Evolutionary conservation across 1,140 invertebrate species (phyloP), one percentile per base, ranked within the genome.

Genomic region (Zaprionus africanus): DNA sequence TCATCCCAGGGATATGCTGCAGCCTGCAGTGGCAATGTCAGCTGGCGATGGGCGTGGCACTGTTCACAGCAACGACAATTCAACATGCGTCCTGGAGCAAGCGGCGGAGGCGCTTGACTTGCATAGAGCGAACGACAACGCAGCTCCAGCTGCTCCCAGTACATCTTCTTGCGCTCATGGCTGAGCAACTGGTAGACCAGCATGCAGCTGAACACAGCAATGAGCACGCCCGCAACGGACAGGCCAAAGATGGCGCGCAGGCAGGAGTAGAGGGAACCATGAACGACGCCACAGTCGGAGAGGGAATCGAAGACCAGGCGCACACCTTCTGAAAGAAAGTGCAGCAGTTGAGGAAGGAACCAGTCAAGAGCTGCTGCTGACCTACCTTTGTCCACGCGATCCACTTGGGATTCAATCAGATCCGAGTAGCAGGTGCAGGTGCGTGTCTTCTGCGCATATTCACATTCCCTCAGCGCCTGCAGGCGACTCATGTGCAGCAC

Each of bases 401-500:
- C 93, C 63, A 94, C 94, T 67, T 95, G 94, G 0, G 93, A 93
- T 65, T 95, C 95, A 1, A 95, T 93, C 13, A 95, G 92, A 68
- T 95, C 94, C 1, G 95, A 95, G 85, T 95, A 96, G 82, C 96
- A 97, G 6, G 96, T 97, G 86, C 96, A 97, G 0, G 96, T 96
- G 66, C 95, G 94, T 0, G 96, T 95, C 90, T 95, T 94, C 79
- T 95, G 94, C 0, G 96, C 97, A 92, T 98, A 98, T 75, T 97
- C 96, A 86, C 97, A 98, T 91, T 98, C 96, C 74, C 96, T 94
- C 22, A 98, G 92, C 0, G 96, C 97, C 93, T 98, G 97, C 24
- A 98, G 93, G 66, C 97, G 94, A 82, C 97, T 97, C 97, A 98
- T 98, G 92, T 98, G 97, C 65, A 98, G 96, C n/a, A 98, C 97